A percentile compares a stretch with the other conserved stretches of the same genome.
Evolutionary conservation across 2,113 vertebrate species (phyloP).

Genomic region (Indri indri): DNA sequence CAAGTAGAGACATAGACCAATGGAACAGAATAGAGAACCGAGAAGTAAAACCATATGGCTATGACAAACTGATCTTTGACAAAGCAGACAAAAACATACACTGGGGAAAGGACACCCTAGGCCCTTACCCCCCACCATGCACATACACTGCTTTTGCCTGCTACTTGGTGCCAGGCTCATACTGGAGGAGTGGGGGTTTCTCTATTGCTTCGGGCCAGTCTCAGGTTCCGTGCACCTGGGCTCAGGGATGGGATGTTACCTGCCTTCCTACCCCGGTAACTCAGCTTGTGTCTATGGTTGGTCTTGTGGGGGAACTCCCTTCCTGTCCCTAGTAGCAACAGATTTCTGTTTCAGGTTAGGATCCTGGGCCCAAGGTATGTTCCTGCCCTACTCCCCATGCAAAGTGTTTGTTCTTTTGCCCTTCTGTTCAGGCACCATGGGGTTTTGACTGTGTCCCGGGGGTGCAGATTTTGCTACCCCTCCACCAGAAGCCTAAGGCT

Average conservation of each 20-base stretch:
- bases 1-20: no score
- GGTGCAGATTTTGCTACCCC: no score
- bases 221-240: neutral
- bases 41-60: no score
- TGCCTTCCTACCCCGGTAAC: neutral
- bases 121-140: neutral
- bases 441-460: neutral
- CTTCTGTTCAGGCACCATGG: neutral
- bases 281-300: no score
- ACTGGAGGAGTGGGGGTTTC: no score
- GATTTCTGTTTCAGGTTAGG: neutral
- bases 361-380: neutral
- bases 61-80: no score
- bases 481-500: neutral
- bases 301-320: neutral
- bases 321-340: no score
- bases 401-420: neutral
- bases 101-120: no score
- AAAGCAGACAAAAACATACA: no score
- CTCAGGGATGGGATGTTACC: fast-evolving
- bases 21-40: no score
- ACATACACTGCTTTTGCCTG: no score
- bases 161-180: neutral
- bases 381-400: no score
- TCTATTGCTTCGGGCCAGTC: neutral